Percentiles rank a stretch among this genome's conserved stretches.
Evolutionary conservation across 1,140 invertebrate genomes (phyloP).

Genomic region (Pachyrhynchus sulphureomaculatus): DNA sequence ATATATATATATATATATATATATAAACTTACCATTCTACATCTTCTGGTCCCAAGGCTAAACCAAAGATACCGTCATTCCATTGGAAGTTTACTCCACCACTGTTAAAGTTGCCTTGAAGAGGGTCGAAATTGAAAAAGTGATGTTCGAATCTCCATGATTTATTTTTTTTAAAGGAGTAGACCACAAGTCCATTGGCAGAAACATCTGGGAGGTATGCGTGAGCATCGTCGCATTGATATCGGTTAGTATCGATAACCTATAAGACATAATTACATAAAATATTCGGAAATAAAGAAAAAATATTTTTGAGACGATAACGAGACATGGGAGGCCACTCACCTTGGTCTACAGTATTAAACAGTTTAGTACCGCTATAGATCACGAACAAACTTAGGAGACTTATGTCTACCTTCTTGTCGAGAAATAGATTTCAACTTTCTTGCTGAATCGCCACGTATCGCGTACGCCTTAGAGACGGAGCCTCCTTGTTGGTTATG

Average conservation of each 20-base stretch:
- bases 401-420: too few relatives aligned
- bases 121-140: conserved; percentile 79
- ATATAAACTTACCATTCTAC: conserved; percentile 38
- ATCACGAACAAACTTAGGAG: too few relatives aligned
- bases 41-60: conserved; percentile 56
- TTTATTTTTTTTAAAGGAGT: conserved; percentile 68
- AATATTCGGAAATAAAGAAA: too few relatives aligned
- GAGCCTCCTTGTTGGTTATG: too few relatives aligned
- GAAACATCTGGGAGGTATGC: conserved; percentile 75
- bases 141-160: conserved; percentile 77
- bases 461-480: too few relatives aligned
- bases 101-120: conserved; percentile 69
- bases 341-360: too few relatives aligned
- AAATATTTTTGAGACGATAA: too few relatives aligned
- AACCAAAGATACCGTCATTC: conserved; percentile 73
- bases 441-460: too few relatives aligned
- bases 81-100: conserved; percentile 74
- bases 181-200: conserved; percentile 73
- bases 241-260: conserved; percentile 64
- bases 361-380: too few relatives aligned
- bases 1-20: too few relatives aligned
- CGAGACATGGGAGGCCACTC: too few relatives aligned
- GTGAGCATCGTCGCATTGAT: conserved; percentile 70
- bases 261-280: conserved; percentile 27
- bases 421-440: too few relatives aligned